A percentile compares a stretch with the other conserved stretches of the same genome.
Conservation (phyloP, 1,140 invertebrate genomes). For the Heliconius himera region DNA sequence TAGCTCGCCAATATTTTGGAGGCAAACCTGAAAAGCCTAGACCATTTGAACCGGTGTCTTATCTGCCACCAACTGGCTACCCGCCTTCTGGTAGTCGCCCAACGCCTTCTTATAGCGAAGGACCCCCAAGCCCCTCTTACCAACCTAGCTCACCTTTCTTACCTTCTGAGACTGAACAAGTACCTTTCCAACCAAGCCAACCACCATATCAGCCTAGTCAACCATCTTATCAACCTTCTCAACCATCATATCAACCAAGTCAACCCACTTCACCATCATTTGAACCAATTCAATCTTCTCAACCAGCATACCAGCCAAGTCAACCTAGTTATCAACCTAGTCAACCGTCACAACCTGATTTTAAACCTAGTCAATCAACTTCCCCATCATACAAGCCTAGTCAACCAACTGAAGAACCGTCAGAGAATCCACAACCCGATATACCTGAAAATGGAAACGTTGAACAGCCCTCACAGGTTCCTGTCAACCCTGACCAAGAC, state of each 20-base stretch:
- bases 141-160: conserved; percentile 54
- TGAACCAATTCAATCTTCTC: conserved; percentile 60
- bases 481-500: conserved; percentile 59
- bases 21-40: conserved; percentile 85
- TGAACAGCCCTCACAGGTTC: conserved; percentile 35
- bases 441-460: conserved; percentile 19
- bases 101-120: conserved; percentile 71
- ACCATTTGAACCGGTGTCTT: conserved; percentile 83
- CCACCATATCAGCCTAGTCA: conserved; percentile 57
- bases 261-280: conserved; percentile 52
- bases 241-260: conserved; percentile 55
- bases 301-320: conserved; percentile 61
- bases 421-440: conserved; percentile 26
- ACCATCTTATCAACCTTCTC: conserved; percentile 50
- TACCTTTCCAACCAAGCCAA: conserved; percentile 60
- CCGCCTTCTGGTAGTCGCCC: conserved; percentile 73
- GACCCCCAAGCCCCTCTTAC: conserved; percentile 60
- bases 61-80: conserved; percentile 75
- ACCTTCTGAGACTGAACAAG: conserved; percentile 52
- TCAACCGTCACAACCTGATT: conserved; percentile 43
- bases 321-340: conserved; percentile 58
- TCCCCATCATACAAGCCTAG: conserved; percentile 26
- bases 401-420: conserved; percentile 19
- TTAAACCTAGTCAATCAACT: conserved; percentile 49
- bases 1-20: conserved; percentile 85